These are phyloP conservation scores for Spea multiplicata DNA, from an alignment of 2,113 vertebrate species.

Conservation along the genomic window DNA sequence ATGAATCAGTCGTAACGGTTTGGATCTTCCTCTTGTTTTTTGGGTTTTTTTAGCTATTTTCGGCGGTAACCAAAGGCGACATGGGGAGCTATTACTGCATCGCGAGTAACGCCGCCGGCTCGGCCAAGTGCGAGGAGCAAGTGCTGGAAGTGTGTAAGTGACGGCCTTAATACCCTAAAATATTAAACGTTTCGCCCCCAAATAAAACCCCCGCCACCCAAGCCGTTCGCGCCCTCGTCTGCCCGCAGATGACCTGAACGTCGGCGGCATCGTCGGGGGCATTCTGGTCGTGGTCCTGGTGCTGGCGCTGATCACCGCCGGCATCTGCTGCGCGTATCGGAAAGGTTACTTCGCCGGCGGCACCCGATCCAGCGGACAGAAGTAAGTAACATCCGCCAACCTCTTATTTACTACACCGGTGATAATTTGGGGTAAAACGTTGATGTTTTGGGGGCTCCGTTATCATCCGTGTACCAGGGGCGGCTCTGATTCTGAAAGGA, in stretches of 20 bases:
- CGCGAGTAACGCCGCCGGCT: constrained; percentile 85
- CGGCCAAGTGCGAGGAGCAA: constrained; percentile 82
- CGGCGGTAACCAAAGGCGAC: constrained; percentile 84
- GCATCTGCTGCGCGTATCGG: constrained; percentile 82
- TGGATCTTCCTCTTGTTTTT: background rate
- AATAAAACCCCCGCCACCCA: too few relatives aligned
- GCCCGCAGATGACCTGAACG: constrained; percentile 83
- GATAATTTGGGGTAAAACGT: too few relatives aligned
- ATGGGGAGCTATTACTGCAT: constrained; percentile 90
- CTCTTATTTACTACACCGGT: too few relatives aligned
- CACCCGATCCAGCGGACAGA: constrained; percentile 75
- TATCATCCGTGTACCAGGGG: too few relatives aligned
- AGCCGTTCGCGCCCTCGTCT: too few relatives aligned
- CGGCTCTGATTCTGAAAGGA: too few relatives aligned
- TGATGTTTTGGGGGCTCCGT: too few relatives aligned
- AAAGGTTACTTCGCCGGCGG: constrained; percentile 80
- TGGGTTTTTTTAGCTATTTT: constrained; percentile 76
- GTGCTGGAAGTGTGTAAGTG: constrained; percentile 97
- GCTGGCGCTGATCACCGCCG: constrained; percentile 70
- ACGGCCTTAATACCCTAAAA: background rate
- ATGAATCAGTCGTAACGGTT: too few relatives aligned
- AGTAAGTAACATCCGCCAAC: constrained; percentile 63
- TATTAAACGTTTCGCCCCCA: too few relatives aligned
- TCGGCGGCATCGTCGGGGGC: constrained; percentile 82
- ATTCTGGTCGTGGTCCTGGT: constrained; percentile 75